Evolutionary conservation across 2,888 invertebrate species (phyloP), one percentile per base, ranked within the genome.

Genomic region (Chloroclysta siterata): DNA sequence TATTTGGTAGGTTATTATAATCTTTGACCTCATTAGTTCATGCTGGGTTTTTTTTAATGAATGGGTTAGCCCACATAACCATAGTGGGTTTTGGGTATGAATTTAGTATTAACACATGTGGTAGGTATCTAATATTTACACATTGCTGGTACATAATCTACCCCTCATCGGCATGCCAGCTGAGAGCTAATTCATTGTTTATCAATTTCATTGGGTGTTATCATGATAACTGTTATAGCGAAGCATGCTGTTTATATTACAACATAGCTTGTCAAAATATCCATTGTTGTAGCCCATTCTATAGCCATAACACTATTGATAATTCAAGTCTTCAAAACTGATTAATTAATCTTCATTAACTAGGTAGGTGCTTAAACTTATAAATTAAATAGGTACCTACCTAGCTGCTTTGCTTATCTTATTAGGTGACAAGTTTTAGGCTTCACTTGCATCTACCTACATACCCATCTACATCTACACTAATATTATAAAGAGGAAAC

Each of bases 261-360:
- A n/a, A n/a, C n/a, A n/a, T n/a, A 51, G 36, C 29, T 13, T 59
- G 28, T 36, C 33, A 59, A 15, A 59, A 53, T 59, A 52, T 11
- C 28, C 46, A 59, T 59, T 52, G 44, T 59, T 17, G 1, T 46
- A 10, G 46, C 14, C 22, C 10, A 48, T 39, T 53, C 17, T 22
- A 42, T 42, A 53, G n/a, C 41, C 56, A 48, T 41, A 57, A 50
- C 50, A 50, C 41, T 13, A 42, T 41, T 50, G 22, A 17, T 17
- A 57, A 50, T 39, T 22, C 17, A 53, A n/a, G 36, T 14, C 13
- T 22, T n/a, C n/a, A 55, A 14, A 50, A 57, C 13, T 6, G 5
- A 56, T 56, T 41, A 6, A 10, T 14, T 44, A 4, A 11, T 53
- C 28, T 42, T 39, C 7, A 5, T 29, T 42, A 29, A 44, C n/a